phyloP scores from a whole-genome alignment of 2,888 invertebrate species.

The Tenthredo notha region DNA sequence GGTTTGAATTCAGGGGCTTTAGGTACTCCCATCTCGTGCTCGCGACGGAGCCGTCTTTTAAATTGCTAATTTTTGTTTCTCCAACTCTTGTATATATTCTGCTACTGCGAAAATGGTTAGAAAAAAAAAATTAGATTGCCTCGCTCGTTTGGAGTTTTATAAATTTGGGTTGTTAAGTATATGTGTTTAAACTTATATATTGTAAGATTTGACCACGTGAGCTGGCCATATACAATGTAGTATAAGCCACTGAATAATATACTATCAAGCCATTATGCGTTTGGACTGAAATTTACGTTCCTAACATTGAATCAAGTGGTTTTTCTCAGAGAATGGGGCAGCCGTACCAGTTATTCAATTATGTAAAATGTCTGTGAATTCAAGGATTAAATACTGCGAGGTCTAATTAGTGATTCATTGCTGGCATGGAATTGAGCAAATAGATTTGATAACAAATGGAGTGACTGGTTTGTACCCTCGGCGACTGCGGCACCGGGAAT shows the following conservation, averaged over 20 bases:
- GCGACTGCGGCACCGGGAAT: not conserved
- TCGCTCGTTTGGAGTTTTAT: not conserved
- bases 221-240: not conserved
- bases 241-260: not conserved
- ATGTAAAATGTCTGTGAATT: slow-evolving; percentile 27
- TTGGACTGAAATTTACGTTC: not conserved
- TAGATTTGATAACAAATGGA: slow-evolving; percentile 1
- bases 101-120: not conserved
- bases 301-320: not conserved
- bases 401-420: slow-evolving; percentile 36
- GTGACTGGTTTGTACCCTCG: not conserved
- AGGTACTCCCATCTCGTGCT: not conserved
- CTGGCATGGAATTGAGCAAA: slow-evolving; percentile 11
- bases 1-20: not conserved
- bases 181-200: not conserved
- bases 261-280: not conserved
- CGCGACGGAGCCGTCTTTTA: not conserved
- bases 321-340: slow-evolving; percentile 19
- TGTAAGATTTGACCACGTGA: not conserved
- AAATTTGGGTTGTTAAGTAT: not conserved
- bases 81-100: not conserved
- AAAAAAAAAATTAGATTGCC: not conserved
- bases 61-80: not conserved
- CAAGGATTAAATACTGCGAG: slow-evolving; percentile 30
- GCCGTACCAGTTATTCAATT: slow-evolving; percentile 30